Evolutionary conservation across 2,113 vertebrate genomes (phyloP), one percentile per base, ranked within the genome.

Genomic region (Silurus meridionalis): DNA sequence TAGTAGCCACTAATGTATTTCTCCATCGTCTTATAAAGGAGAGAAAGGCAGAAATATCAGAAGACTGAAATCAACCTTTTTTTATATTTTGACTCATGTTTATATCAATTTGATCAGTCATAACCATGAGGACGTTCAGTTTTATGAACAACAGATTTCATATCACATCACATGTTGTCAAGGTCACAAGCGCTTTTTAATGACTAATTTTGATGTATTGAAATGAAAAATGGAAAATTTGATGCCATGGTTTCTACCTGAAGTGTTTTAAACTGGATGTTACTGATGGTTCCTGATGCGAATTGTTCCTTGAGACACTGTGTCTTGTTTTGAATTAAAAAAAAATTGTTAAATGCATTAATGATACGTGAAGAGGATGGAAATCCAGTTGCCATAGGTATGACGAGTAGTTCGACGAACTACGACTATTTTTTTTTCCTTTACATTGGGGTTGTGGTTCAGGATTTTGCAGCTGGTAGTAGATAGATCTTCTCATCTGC

Each of bases 371-470:
- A 75, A n/a, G 48, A 48, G 23, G 21, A 53, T 8, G 77, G 19
- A 77, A 66, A 8, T 58, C 25, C 53, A 11, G 53, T 23, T 23
- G 58, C 48, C 46, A 71, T 64, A 83, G 6, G 64, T 63, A 17
- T 63, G 84, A 89, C 86, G 81, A 83, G 58, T 77, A 61, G 87
- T 88, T 88, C 82, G n/a, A 64, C 48, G 61, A 86, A 78, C 85
- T 72, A 37, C 11, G 28, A 86, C 58, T 85, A 15, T 25, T 75
- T n/a, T 57, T 78, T 67, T n/a, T 55, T 23, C 9, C 1, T 82
- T 52, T 53, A 58, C 17, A 3, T 21, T 23, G 19, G 53, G 48
- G 61, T 11, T 10, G 1, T 23, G 52, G 23, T 52, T 72, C 4
- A 72, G 37, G 69, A 72, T 72, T 72, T 21, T 3, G 17, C 71